Evolutionary conservation across 2,797 vertebrate genomes (phyloP).

Genomic region (Clamator glandarius): DNA sequence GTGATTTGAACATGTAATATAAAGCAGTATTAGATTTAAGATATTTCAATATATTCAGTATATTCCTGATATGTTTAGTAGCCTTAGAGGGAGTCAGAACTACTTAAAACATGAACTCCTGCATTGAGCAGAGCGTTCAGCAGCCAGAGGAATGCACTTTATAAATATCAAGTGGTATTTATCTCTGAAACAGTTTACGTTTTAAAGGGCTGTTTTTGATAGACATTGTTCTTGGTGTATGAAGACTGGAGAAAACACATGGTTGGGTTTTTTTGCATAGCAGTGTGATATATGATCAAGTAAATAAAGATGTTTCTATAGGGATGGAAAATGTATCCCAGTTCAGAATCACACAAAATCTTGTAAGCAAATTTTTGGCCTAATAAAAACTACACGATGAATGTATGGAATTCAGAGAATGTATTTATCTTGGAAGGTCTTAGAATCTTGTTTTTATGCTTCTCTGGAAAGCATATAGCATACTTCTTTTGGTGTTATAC

Average conservation of each 20-base stretch:
- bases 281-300: background rate
- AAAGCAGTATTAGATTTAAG: background rate
- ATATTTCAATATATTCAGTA: background rate
- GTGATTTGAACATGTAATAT: background rate
- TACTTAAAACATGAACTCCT: constrained; percentile 4
- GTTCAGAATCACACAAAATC: background rate
- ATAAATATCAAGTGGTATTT: constrained; percentile 26
- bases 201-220: constrained; percentile 20
- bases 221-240: background rate
- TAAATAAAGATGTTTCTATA: background rate
- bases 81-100: background rate
- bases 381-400: background rate
- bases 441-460: constrained; percentile 1
- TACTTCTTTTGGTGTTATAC: background rate
- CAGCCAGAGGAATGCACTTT: constrained; percentile 27
- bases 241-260: background rate
- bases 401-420: constrained; percentile 53
- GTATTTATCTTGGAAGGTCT: constrained; percentile 57
- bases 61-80: background rate
- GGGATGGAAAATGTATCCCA: background rate
- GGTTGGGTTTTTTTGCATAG: background rate
- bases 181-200: constrained; percentile 17
- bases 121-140: background rate
- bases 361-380: background rate
- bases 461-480: constrained; percentile 8